Evolutionary conservation across 1,140 invertebrate species (phyloP), one percentile per base, ranked within the genome.

Genomic region (Pseudobourletiella spinata): DNA sequence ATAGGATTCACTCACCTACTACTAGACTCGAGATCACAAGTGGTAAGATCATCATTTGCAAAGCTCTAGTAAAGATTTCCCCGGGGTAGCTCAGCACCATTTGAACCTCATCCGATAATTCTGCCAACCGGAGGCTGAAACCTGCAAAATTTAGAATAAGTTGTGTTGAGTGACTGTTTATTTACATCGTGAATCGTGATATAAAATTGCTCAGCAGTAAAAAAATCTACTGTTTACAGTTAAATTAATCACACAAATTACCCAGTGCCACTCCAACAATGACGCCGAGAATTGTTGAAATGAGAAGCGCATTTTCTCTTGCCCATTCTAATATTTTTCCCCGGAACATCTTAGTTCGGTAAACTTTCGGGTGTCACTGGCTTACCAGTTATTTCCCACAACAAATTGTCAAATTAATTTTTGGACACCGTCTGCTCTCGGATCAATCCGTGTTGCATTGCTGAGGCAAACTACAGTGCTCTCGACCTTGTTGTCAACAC

Each of bases 11-110:
- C 74, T 76, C 77, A 81, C 84, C 84, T 70, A 88, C 84, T 71
- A 92, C 88, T n/a, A 93, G 76, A 70, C 89, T 91, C 42, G 90
- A 88, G 63, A 95, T 89, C 59, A 92, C 87, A 66, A 93, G 76
- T 15, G 89, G 90, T 59, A 93, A 75, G 71, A 92, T 91, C 84
- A 92, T 88, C 59, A 92, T 78, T 74, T 92, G 91, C 8, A 91
- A 76, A 30, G 91, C 77, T 70, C 90, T 82, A 86, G 92, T 91
- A 73, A 93, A 92, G 6, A 93, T 78, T 72, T 93, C 90, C 52
- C 90, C 89, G 18, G 89, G 89, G 76, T 93, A 93, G 2, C 87
- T 87, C 62, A 95, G 86, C 64, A 94, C 78, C 77, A 88, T 82
- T 14, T 91, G 82, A 15, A 83, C 81, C 18, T 32, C 35, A 39